Base-by-base conservation (phyloP, 1,140 invertebrate genomes). In the Melanaphis sacchari region DNA sequence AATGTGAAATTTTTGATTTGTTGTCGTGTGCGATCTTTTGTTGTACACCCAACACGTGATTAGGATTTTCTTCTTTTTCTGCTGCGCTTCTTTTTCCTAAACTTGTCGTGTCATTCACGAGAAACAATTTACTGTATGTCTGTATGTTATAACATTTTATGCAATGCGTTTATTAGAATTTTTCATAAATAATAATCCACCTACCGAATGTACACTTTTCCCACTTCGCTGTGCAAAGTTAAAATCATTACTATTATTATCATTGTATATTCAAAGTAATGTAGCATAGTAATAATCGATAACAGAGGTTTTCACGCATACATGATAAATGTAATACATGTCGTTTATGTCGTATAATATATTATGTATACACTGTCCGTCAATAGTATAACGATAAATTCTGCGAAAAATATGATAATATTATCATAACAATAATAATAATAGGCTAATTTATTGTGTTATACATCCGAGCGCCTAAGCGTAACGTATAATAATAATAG, bases 361-460 rank as follows among this genome's bases (percentile, higher is more conserved):
- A 15, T 66, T 15, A 52, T 52, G 21, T 52, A 49, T n/a, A 40
- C 40, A 52, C 87, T n/a, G 21, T 1, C 85, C 8, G 46, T 21
- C 46, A 21, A 52, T 52, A 88, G 36, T 88, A 87, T 36, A 66
- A 49, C 43, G 31, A 43, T 43, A 76, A 18, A 76, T n/a, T n/a
- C 11, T 1, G 8, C n/a, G n/a, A 88, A 88, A 85, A 52, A 88
- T 24, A 43, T 43, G 24, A 85, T 85, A 85, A 18, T 43, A 31
- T 41, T 41, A 40, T 21, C 4, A 9, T 82, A 24, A 82, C 76
- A 82, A 38, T 38, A 36, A n/a, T n/a, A 18, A 15, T 82, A 82
- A 36, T 2, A 21, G 85, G 87, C 46, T 52, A 88, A 88, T 76
- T 76, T 76, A 76, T 88, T 21, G 87, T 88, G n/a, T 88, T 46